Conservation (phyloP, 1,140 invertebrate species). For the Augochlora pura region DNA sequence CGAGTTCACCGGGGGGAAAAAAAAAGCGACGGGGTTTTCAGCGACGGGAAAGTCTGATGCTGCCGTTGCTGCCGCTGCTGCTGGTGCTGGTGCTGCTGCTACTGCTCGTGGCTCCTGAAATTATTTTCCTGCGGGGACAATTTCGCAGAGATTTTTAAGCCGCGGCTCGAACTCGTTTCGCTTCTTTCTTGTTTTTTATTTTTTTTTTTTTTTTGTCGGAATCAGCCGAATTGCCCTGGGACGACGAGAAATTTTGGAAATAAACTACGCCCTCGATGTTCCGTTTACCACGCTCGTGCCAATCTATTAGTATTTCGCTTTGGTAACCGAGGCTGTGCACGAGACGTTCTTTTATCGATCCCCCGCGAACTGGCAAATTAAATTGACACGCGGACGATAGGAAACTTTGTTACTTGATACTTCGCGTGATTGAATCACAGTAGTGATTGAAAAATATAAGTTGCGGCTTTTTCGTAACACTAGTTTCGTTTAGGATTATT, state of each 20-base stretch:
- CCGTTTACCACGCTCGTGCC: neutral
- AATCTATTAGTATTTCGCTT: neutral
- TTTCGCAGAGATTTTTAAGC: neutral
- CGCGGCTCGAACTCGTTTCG: neutral
- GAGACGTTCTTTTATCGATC: no score
- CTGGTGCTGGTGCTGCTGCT: no score
- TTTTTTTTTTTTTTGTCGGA: neutral
- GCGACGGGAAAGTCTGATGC: neutral
- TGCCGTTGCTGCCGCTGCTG: no score
- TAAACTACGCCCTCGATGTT: neutral
- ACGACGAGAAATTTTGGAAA: neutral
- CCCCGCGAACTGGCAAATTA: no score
- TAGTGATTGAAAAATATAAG: no score
- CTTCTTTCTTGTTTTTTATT: neutral
- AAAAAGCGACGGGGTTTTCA: neutral
- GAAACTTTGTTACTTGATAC: no score
- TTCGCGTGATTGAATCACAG: no score
- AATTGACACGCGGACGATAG: no score
- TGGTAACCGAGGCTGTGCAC: neutral
- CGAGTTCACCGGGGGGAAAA: neutral
- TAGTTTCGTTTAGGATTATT: no score
- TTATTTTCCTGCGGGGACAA: neutral
- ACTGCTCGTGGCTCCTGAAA: neutral
- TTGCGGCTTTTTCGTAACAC: no score
- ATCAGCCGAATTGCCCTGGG: neutral